Evolutionary conservation across 2,797 vertebrate species (phyloP).

Genomic region (Balearica regulorum): DNA sequence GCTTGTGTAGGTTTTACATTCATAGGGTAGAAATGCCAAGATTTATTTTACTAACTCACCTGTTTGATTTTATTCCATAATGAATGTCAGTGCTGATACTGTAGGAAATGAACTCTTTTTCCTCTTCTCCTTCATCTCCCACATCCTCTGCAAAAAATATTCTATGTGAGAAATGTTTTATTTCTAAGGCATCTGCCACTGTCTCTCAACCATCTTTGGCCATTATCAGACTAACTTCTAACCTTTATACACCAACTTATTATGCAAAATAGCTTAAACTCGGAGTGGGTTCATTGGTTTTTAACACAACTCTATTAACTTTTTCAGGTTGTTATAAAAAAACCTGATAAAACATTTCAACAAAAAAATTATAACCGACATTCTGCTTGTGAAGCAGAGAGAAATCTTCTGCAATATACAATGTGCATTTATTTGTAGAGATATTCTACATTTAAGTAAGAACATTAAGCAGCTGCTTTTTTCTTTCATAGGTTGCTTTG

Average conservation of each 20-base stretch:
- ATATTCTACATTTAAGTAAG: neutral
- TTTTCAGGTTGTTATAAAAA: neutral
- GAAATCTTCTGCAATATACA: neutral
- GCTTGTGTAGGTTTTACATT: neutral
- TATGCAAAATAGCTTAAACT: neutral
- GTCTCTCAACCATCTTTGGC: neutral
- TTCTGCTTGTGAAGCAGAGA: neutral
- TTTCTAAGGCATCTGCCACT: neutral
- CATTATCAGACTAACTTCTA: neutral
- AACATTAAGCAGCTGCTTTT: neutral
- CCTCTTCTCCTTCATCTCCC: slow-evolving; percentile 97
- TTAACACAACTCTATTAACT: neutral
- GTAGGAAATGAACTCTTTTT: slow-evolving; percentile 95
- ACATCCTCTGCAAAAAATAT: slow-evolving; percentile 88
- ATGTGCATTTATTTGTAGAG: neutral
- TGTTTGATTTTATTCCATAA: slow-evolving; percentile 98
- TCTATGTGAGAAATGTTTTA: neutral
- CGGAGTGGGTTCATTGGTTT: neutral
- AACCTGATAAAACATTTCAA: neutral
- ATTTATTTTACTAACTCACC: slow-evolving; percentile 73
- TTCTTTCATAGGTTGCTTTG: neutral
- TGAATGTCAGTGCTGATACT: slow-evolving; percentile 94
- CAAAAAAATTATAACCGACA: neutral
- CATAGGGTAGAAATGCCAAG: neutral
- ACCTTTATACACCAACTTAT: neutral